Percentiles rank a stretch among this genome's conserved stretches.
Conservation (phyloP, 2,888 invertebrate species). For the Litoditis marina region DNA sequence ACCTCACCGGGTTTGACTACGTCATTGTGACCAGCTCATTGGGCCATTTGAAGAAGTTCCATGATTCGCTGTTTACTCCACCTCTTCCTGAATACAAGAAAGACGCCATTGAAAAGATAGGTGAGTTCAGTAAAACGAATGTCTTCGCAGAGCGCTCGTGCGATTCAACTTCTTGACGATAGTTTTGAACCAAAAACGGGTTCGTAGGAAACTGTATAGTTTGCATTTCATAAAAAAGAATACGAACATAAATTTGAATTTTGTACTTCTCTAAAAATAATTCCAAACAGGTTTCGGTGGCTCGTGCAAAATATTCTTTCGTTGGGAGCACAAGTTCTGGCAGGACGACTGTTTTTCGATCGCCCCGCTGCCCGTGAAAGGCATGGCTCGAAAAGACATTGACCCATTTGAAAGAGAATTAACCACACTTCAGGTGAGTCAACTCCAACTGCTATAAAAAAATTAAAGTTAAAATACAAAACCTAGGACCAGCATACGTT, state of each 20-base stretch:
- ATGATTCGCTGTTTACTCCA: constrained; percentile 40
- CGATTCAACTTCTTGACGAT: no score
- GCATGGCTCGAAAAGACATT: constrained; percentile 27
- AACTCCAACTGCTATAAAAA: not conserved
- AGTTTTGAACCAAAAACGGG: no score
- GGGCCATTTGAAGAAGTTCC: constrained; percentile 52
- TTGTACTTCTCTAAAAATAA: not conserved
- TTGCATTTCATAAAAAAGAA: no score
- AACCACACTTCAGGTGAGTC: constrained; percentile 36
- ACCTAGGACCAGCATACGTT: not conserved
- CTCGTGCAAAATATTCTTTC: constrained; percentile 51
- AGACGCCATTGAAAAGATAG: constrained; percentile 49
- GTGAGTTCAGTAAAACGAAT: no score
- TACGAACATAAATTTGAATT: not conserved
- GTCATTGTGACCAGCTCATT: constrained; percentile 54
- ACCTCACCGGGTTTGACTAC: constrained; percentile 38
- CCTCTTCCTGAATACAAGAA: constrained; percentile 39
- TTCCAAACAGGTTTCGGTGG: constrained; percentile 47
- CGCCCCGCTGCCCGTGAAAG: constrained; percentile 47
- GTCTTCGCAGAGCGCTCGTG: no score
- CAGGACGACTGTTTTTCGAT: constrained; percentile 36
- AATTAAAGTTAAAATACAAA: no score
- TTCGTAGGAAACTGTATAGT: no score
- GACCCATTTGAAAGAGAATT: constrained; percentile 42
- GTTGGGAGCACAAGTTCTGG: constrained; percentile 56